Conservation (phyloP, 1,140 invertebrate genomes). For the Drosophila rufa region DNA sequence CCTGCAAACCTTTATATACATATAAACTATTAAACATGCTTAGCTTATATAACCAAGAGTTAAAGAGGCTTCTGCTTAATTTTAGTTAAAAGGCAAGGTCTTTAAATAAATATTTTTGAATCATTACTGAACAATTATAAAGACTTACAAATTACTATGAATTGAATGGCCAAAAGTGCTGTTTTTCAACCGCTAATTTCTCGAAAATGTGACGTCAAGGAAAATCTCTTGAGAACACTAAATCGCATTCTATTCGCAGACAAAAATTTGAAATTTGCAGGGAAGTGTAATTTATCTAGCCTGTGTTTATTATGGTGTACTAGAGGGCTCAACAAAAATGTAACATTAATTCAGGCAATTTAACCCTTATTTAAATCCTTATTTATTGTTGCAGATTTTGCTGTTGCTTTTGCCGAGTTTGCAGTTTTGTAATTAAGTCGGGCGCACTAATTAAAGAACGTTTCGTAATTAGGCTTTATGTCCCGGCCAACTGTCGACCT, state of each 20-base stretch:
- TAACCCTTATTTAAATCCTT: constrained; percentile 27
- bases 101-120: neutral
- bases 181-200: too few species aligned
- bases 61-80: neutral
- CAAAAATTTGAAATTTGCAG: too few species aligned
- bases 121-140: too few species aligned
- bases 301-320: constrained; percentile 7
- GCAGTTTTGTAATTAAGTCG: constrained; percentile 71
- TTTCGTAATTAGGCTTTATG: constrained; percentile 65
- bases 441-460: constrained; percentile 68
- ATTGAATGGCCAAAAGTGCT: too few species aligned
- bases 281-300: neutral
- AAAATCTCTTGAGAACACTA: too few species aligned
- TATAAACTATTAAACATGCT: neutral
- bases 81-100: neutral
- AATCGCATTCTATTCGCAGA: too few species aligned
- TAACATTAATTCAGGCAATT: constrained; percentile 21
- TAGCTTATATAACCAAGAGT: neutral
- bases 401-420: constrained; percentile 55
- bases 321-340: neutral
- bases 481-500: constrained; percentile 34
- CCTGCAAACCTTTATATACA: neutral
- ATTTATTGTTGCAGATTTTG: constrained; percentile 38
- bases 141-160: too few species aligned
- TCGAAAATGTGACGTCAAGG: too few species aligned